Conservation (phyloP, 2,888 invertebrate species). For the Philereme vetulata region DNA sequence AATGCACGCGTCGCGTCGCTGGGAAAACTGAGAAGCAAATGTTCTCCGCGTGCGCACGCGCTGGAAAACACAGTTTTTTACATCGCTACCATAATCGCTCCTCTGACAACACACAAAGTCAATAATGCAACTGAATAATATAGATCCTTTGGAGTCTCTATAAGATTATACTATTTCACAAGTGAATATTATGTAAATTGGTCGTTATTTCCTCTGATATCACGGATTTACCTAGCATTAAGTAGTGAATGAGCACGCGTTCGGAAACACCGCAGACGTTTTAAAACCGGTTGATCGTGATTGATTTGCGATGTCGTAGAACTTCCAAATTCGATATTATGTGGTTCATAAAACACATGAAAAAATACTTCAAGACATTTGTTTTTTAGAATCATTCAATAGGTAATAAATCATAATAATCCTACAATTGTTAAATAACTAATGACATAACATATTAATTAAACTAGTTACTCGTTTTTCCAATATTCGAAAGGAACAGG, state of each 20-base stretch:
- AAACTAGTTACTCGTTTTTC: no score
- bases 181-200: conserved; percentile 2
- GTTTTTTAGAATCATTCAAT: no score
- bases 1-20: conserved; percentile 6
- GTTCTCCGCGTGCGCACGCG: conserved; percentile 16
- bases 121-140: neutral
- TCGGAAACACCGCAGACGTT: conserved; percentile 18
- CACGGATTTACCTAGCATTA: conserved; percentile 23
- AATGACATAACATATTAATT: no score
- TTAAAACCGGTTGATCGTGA: conserved; percentile 15
- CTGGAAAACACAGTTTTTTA: conserved; percentile 31
- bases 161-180: neutral
- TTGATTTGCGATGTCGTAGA: no score
- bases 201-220: conserved; percentile 4
- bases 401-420: no score
- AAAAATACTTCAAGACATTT: no score
- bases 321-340: no score
- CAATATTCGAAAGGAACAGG: no score
- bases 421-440: no score
- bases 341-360: no score
- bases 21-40: conserved; percentile 20
- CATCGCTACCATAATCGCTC: conserved; percentile 2
- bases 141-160: neutral
- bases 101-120: conserved; percentile 12
- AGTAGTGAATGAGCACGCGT: conserved; percentile 15